Base-by-base conservation (phyloP, 92 coral and sea anemone species). In the Chrysogorgia sp. region DNA sequence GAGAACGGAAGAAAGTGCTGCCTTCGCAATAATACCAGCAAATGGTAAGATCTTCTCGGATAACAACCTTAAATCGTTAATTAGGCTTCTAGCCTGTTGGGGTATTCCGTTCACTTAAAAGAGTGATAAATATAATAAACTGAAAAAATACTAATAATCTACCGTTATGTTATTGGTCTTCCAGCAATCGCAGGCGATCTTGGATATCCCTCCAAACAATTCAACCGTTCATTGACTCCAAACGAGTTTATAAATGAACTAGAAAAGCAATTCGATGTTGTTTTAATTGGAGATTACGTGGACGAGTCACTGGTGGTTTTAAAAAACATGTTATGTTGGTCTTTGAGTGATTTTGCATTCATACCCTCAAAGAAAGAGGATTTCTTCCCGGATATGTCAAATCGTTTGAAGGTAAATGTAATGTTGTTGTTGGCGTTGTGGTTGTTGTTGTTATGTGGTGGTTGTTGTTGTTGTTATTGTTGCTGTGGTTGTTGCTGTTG, bases 251-350 rank as follows among this genome's bases (percentile, higher is more conserved):
- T 94, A 34, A 82, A 76, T 3, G 92, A 89, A 22, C 75, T 91
- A 34, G 43, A 85, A 37, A 88, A 83, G 50, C 81, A 87, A 17
- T 80, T 94, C 8, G 85, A 94, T 52, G 10, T 94, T 7, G 96
- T 92, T 7, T 88, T 94, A 20, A 84, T 94, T 32, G 86, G 86
- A 69, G 97, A 89, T 34, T 84, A 91, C 86, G 77, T 91, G 25
- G 96, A 94, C 66, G 98, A 94, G 40, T 94, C 98, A 3, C 88
- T 94, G 4, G 85, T 94, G 47, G 58, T 94, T 40, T 84, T 94
- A 62, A 91, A 89, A 67, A 85, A 90, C 26, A 81, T 74, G 33
- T 60, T 94, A 43, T 92, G 94, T 57, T 94, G 98, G 98, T 93
- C 90, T 23, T 40, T 91, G 59, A 89, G 88, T 49, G 98, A 94